Evolutionary conservation across 1,140 invertebrate species (phyloP).

Genomic region (Euura saliciscinereae): DNA sequence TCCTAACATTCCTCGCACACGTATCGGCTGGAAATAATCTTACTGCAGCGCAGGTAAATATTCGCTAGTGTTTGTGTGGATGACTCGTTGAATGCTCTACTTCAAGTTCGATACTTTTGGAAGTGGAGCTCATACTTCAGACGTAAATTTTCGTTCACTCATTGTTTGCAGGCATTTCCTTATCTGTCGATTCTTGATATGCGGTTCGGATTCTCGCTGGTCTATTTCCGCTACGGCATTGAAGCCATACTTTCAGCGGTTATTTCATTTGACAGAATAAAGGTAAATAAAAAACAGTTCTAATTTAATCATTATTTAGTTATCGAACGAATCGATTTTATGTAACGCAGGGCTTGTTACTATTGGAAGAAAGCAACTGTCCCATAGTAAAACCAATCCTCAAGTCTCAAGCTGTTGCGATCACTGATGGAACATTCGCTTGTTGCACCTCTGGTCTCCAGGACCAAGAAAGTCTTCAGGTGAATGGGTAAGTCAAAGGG

Average conservation of each 20-base stretch:
- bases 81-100: no score
- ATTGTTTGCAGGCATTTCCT: conserved; percentile 52
- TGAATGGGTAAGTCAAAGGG: no score
- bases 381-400: conserved; percentile 55
- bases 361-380: conserved; percentile 55
- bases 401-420: conserved; percentile 57
- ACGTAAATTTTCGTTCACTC: no score
- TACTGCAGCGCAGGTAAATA: conserved; percentile 42
- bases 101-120: no score
- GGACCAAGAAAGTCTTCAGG: conserved; percentile 18
- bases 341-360: conserved; percentile 49
- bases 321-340: background rate
- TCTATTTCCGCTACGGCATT: conserved; percentile 47
- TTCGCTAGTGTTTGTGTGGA: no score
- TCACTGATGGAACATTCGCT: conserved; percentile 63
- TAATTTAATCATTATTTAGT: background rate
- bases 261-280: conserved; percentile 49
- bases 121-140: no score
- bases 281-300: conserved; percentile 38
- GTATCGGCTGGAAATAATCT: conserved; percentile 67
- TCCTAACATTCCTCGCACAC: conserved; percentile 70
- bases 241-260: conserved; percentile 45
- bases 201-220: conserved; percentile 50
- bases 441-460: conserved; percentile 47
- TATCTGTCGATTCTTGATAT: conserved; percentile 50